These are phyloP conservation scores for Lytechinus pictus DNA, from an alignment of 35 echinoderm and acorn worm genomes.

Conservation along the genomic window DNA sequence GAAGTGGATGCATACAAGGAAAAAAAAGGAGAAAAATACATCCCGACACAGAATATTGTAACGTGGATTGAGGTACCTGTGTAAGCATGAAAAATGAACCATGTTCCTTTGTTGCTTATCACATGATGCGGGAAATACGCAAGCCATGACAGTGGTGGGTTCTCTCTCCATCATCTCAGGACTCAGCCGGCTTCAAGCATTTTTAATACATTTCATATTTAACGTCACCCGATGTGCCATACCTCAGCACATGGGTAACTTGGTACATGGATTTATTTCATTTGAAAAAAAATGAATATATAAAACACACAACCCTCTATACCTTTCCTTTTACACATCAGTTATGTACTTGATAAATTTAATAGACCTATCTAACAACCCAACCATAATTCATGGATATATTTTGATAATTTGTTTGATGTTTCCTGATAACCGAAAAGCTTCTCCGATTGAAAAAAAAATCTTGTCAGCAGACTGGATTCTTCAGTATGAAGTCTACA, in stretches of 20 bases:
- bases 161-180: background rate
- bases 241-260: slow-evolving; percentile 37
- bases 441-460: too few species aligned
- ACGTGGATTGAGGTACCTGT: slow-evolving; percentile 37
- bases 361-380: too few species aligned
- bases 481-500: too few species aligned
- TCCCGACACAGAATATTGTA: background rate
- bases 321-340: background rate
- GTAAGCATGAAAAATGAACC: slow-evolving; percentile 35
- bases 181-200: background rate
- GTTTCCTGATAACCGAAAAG: too few species aligned
- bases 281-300: background rate
- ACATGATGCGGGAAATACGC: slow-evolving; percentile 24
- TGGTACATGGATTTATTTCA: background rate
- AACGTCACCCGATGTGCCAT: slow-evolving; percentile 15
- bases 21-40: background rate
- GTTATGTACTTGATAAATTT: background rate
- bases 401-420: too few species aligned
- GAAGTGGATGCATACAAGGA: background rate
- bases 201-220: slow-evolving; percentile 14
- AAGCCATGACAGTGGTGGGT: slow-evolving; percentile 21
- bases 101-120: slow-evolving; percentile 30
- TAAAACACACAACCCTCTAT: background rate
- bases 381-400: too few species aligned
- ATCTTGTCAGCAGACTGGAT: too few species aligned